phyloP scores from a whole-genome alignment of 2,797 vertebrate genomes.

The Liparis tanakae region DNA sequence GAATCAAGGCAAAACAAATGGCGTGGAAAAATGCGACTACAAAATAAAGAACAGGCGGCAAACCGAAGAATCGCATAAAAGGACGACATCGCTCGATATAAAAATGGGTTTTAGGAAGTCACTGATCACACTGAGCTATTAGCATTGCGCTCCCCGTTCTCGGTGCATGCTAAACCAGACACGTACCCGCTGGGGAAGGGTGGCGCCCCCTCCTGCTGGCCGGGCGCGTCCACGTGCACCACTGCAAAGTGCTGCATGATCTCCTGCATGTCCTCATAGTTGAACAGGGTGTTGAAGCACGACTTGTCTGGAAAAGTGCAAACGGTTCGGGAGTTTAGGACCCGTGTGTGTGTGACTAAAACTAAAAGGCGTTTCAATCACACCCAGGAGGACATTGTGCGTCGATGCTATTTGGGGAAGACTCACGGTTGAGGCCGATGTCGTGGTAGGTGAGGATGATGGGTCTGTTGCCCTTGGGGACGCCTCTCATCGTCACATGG shows the following conservation, averaged over 20 bases:
- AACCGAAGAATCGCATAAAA: no score
- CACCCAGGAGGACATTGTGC: background rate
- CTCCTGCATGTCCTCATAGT: constrained; percentile 99
- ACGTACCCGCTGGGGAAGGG: constrained; percentile 92
- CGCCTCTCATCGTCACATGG: constrained; percentile 95
- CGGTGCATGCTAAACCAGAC: background rate
- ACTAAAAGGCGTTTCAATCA: background rate
- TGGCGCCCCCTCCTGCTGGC: constrained; percentile 94
- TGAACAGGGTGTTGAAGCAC: constrained; percentile 98
- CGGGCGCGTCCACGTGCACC: constrained; percentile 95
- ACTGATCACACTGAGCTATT: no score
- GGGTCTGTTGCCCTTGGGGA: constrained; percentile 92
- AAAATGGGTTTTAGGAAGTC: background rate
- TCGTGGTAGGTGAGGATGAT: constrained; percentile 98
- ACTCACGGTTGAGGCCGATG: constrained; percentile 98
- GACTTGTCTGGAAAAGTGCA: constrained; percentile 89
- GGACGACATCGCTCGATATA: no score
- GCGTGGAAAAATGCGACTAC: no score
- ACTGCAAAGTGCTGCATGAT: constrained; percentile 97
- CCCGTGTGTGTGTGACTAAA: no score
- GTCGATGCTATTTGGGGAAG: background rate
- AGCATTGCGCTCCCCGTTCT: no score
- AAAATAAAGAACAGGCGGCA: no score
- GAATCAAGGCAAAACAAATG: no score
- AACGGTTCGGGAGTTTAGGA: constrained; percentile 9